Conservation (phyloP, 1,140 invertebrate genomes). For the Euura lappo region DNA sequence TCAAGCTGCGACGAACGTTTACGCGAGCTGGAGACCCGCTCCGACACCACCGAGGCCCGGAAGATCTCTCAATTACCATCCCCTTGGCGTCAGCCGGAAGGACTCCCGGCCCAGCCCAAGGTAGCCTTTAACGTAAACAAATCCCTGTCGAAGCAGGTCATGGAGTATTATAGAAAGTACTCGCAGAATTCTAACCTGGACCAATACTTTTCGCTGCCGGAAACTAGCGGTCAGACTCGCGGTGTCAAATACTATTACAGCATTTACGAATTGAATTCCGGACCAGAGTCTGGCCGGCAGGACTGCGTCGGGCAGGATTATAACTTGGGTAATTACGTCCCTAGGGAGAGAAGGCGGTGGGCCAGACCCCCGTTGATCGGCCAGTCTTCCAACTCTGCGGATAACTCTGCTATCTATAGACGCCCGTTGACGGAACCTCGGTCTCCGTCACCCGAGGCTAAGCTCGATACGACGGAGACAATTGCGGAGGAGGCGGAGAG, state of each 20-base stretch:
- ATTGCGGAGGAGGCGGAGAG: slow-evolving; percentile 39
- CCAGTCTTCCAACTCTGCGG: slow-evolving; percentile 39
- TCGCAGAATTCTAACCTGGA: slow-evolving; percentile 49
- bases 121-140: slow-evolving; percentile 26
- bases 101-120: slow-evolving; percentile 14
- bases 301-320: slow-evolving; percentile 38
- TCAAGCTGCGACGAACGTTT: slow-evolving; percentile 44
- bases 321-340: slow-evolving; percentile 33
- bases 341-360: slow-evolving; percentile 51
- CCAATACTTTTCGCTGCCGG: slow-evolving; percentile 50
- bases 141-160: slow-evolving; percentile 50
- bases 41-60: background rate
- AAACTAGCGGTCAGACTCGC: slow-evolving; percentile 30
- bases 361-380: slow-evolving; percentile 51
- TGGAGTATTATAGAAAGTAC: slow-evolving; percentile 51
- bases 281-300: slow-evolving; percentile 26
- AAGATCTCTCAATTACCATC: slow-evolving; percentile 12
- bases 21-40: slow-evolving; percentile 32
- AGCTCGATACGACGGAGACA: slow-evolving; percentile 24
- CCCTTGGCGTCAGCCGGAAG: slow-evolving; percentile 29
- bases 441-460: slow-evolving; percentile 35
- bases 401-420: slow-evolving; percentile 33
- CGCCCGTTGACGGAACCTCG: slow-evolving; percentile 32
- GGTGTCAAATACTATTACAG: slow-evolving; percentile 44
- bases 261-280: slow-evolving; percentile 39